Conservation (phyloP, 2,888 invertebrate species). For the Coenonympha glycerion region DNA sequence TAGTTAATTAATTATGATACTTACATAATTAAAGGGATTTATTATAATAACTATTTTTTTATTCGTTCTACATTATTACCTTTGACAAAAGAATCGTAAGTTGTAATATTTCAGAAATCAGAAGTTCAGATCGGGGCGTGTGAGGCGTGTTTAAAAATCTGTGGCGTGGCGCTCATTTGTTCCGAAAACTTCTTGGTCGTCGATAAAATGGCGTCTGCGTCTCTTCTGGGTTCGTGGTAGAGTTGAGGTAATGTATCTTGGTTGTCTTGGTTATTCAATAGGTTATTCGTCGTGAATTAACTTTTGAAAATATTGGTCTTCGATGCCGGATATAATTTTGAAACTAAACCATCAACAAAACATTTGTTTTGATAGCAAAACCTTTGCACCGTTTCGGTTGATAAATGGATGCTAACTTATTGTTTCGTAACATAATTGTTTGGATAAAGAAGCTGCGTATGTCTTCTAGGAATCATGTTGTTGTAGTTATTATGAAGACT, state of each 20-base stretch:
- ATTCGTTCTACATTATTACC: no score
- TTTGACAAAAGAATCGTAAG: no score
- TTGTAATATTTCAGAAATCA: no score
- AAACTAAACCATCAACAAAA: no score
- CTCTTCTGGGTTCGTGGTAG: slow-evolving; percentile 2
- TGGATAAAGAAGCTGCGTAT: neutral
- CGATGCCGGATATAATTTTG: no score
- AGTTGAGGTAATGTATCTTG: neutral
- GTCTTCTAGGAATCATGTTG: neutral
- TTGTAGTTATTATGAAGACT: no score
- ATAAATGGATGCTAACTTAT: no score
- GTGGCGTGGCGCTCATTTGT: slow-evolving; percentile 4
- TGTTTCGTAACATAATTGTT: neutral
- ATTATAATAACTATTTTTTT: no score
- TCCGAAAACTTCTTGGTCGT: neutral
- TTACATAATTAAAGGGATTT: no score
- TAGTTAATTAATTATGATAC: no score
- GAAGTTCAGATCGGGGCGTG: neutral
- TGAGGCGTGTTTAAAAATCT: neutral
- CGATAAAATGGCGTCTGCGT: neutral
- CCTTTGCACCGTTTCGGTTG: no score
- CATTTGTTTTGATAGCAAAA: no score
- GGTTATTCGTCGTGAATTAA: slow-evolving; percentile 4
- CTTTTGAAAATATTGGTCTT: neutral
- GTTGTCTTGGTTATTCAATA: slow-evolving; percentile 1